Conservation (phyloP, 1,140 invertebrate species). For the Drepana arcuata region DNA sequence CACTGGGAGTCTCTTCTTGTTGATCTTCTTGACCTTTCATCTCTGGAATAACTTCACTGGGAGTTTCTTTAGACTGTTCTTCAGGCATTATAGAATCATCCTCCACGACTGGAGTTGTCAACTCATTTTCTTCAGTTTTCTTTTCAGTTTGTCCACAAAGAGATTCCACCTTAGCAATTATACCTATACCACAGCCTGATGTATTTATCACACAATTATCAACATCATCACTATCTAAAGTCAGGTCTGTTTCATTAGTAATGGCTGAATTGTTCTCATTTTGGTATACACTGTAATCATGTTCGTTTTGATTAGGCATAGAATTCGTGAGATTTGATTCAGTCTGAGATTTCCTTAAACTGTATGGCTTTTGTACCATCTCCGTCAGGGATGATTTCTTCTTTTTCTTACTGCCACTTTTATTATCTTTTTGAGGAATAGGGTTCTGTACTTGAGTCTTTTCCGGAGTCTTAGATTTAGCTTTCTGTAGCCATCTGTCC, state of each 20-base stretch:
- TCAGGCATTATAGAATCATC: neutral
- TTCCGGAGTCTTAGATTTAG: conserved; percentile 63
- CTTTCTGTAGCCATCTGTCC: conserved; percentile 67
- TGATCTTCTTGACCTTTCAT: no score
- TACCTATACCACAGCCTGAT: conserved; percentile 12
- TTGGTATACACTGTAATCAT: conserved; percentile 36
- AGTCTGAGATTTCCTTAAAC: conserved; percentile 24
- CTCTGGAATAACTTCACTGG: no score
- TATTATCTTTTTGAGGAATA: conserved; percentile 14
- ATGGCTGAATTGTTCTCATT: conserved; percentile 9
- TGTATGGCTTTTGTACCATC: conserved; percentile 20
- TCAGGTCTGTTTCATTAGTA: conserved; percentile 11
- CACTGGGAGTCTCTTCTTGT: no score
- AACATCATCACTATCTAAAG: conserved; percentile 11
- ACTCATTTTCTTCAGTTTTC: no score
- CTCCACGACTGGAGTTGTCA: no score
- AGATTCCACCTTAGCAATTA: conserved; percentile 24
- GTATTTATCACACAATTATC: conserved; percentile 10
- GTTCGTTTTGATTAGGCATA: conserved; percentile 33
- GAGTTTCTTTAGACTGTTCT: conserved; percentile 1
- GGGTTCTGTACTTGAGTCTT: conserved; percentile 37
- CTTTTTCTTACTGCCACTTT: conserved; percentile 19
- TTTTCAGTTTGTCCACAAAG: conserved; percentile 6
- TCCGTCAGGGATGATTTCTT: conserved; percentile 14
- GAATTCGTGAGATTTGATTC: conserved; percentile 41